Base-by-base conservation (phyloP, 2,113 vertebrate species). In the Peromyscus leucopus region DNA sequence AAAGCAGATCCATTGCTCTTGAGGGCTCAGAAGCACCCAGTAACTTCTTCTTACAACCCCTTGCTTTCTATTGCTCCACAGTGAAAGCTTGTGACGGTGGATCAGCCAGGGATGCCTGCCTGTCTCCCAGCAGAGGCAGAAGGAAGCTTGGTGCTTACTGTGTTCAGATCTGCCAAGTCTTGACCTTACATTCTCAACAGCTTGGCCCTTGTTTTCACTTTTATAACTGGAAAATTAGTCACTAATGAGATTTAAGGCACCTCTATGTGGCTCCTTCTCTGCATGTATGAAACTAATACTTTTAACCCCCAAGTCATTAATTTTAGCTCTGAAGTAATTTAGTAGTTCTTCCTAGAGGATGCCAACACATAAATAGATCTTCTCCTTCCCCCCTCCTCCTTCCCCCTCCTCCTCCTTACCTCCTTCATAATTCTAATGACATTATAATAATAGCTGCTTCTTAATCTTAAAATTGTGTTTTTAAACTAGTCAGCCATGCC, bases 251-350 rank as follows among this genome's bases (percentile, higher is more conserved):
- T 97, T 80, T 93, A 96, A 95, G 82, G 9, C 1, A 13, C 93
- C 31, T 24, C 69, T 61, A 42, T 24, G 42, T 36, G 22, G 46
- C 36, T 82, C 91, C 90, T 84, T 93, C 42, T 33, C 39, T 75
- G 26, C 57, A 51, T 92, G 75, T 75, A 65, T 91, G 21, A 95
- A 95, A 84, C 39, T 80, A 88, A 85, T 79, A 33, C 57, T 92
- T 94, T 76, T 89, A 91, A 26, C 51, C 48, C 90, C 59, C 17
- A 79, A 92, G 59, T 90, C 76, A 96, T 95, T 89, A 83, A 67
- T 94, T 96, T 96, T 80, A 74, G 28, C 93, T 19, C 42, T 42
- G 57, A 84, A 92, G 59, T 48, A 92, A 97, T 93, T 95, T 87
- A 85, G 80, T 57, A 78, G 11, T 61, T 16, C 51, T 82, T 85